Evolutionary conservation across 2,888 invertebrate genomes (phyloP).

Genomic region (Stenoptilia bipunctidactyla): DNA sequence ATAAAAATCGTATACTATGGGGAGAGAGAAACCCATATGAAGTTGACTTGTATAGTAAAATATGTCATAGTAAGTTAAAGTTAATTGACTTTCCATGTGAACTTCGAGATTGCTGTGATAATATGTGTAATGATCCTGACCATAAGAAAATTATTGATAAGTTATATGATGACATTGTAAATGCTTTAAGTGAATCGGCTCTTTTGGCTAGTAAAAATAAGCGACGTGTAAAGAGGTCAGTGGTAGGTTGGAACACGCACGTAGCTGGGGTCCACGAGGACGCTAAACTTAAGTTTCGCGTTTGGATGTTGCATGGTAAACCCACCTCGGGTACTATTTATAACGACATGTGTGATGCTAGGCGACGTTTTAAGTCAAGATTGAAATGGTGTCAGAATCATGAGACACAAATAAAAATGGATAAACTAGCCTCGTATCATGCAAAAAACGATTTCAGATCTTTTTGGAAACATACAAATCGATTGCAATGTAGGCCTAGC

Average conservation of each 20-base stretch:
- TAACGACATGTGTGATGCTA: constrained; percentile 8
- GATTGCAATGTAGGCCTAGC: constrained; percentile 6
- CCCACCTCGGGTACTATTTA: constrained; percentile 5
- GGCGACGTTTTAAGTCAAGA: constrained; percentile 11
- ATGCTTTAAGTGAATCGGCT: constrained; percentile 8
- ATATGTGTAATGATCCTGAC: constrained; percentile 5
- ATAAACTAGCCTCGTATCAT: constrained; percentile 9
- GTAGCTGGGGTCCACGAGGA: constrained; percentile 13
- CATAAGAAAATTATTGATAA: constrained; percentile 12
- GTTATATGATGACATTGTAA: constrained; percentile 13
- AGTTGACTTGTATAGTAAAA: background rate
- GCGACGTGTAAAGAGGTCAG: background rate
- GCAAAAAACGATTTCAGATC: constrained; percentile 6
- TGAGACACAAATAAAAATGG: too few species aligned
- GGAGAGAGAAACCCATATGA: background rate
- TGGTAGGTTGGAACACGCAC: constrained; percentile 17
- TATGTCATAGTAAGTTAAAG: background rate
- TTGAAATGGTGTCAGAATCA: constrained; percentile 11
- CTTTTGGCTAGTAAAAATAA: background rate
- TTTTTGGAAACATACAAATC: constrained; percentile 12
- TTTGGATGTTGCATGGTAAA: constrained; percentile 13
- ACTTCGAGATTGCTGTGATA: background rate
- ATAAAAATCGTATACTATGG: too few species aligned
- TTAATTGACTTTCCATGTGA: background rate
- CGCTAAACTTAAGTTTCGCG: constrained; percentile 12